Evolutionary conservation across 2,888 invertebrate species (phyloP), one percentile per base, ranked within the genome.

Genomic region (Scaptomyza caliginosa): DNA sequence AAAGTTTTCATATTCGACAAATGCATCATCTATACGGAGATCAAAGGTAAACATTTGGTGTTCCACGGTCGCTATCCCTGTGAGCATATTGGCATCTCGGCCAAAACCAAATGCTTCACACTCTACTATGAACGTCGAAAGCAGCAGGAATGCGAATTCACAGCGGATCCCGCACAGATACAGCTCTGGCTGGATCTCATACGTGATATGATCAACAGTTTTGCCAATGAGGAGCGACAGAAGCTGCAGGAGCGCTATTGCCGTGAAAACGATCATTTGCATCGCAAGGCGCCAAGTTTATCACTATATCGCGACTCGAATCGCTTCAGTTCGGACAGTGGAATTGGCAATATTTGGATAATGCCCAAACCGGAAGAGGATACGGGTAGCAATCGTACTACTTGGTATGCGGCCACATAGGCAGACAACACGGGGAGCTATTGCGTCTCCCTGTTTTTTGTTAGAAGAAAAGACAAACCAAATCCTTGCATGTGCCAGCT

Each of bases 1-100:
- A 91, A 91, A 55, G 89, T 90, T 0, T 91, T 91, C 56, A 89
- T 91, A 28, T 91, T 91, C 54, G 91, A 91, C 60, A 91, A 91
- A 67, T 90, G 90, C 58, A 84, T 91, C 16, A 89, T 91, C 17
- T 91, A 90, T 45, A 90, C 91, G 13, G 91, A 91, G 78, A 90
- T 90, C 21, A 90, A 89, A 62, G 90, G 91, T 34, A 90, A 90
- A 57, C 77, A 86, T 17, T 59, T 91, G 64, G 46, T 90, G 54
- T 91, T 89, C 54, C 91, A 90, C 30, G 91, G 91, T 0, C 90
- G 90, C 24, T 91, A 91, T 86, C 91, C 91, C 0, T 89, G 89
- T 43, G 90, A 91, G 51, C 87, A 90, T 39, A 86, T 91, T 19
- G 91, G 91, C 30, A 89, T 91, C 21, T 60, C 88, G 17, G 62